Evolutionary conservation across 2,888 invertebrate species (phyloP).

Genomic region (Ectemnius cavifrons): DNA sequence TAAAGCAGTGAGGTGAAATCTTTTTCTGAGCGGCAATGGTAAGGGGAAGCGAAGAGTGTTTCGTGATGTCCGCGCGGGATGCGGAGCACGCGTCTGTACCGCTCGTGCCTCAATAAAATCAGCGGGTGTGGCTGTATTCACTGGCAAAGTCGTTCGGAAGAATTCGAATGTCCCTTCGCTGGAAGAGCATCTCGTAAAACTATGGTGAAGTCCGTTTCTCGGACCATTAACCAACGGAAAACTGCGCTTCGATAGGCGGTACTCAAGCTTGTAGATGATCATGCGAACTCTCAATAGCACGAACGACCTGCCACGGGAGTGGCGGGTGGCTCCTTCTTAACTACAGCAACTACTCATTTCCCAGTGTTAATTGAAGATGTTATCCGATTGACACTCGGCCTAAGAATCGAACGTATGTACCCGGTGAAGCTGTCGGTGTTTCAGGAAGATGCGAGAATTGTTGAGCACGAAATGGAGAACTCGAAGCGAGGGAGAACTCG

Average conservation of each 20-base stretch:
- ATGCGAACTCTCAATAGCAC: neutral
- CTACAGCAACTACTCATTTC: no score
- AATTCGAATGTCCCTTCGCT: conserved; percentile 38
- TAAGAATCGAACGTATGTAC: no score
- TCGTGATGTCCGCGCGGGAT: conserved; percentile 37
- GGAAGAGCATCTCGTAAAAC: conserved; percentile 51
- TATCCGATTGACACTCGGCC: no score
- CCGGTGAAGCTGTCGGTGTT: no score
- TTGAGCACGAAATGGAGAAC: no score
- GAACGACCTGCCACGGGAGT: no score
- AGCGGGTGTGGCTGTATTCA: conserved; percentile 60
- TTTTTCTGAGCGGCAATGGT: conserved; percentile 37
- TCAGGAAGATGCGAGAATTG: no score
- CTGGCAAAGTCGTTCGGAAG: conserved; percentile 50
- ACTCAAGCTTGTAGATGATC: conserved; percentile 16
- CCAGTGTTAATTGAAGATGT: no score
- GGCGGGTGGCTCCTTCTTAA: no score
- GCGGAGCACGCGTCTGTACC: conserved; percentile 39
- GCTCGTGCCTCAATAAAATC: conserved; percentile 62
- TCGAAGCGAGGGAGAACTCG: no score
- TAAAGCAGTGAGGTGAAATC: conserved; percentile 48
- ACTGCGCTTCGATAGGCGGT: neutral
- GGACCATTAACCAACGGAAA: conserved; percentile 23
- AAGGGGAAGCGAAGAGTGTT: conserved; percentile 33
- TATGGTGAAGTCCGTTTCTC: conserved; percentile 31